These are phyloP conservation scores for Spodoptera frugiperda DNA, from an alignment of 1,140 invertebrate genomes.

Conservation along the genomic window DNA sequence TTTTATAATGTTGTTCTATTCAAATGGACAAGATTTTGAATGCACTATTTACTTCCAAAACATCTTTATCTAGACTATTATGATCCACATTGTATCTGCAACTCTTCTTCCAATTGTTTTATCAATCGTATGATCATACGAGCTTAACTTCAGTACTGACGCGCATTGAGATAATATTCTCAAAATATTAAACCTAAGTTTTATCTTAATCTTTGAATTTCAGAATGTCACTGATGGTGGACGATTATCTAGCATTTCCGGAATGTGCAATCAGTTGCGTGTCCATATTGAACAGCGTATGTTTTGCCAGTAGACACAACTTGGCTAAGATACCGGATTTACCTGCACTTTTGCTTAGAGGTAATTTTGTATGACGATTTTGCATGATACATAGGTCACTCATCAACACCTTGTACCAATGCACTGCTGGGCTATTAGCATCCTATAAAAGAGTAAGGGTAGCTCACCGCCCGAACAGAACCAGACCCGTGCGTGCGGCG, in stretches of 20 bases:
- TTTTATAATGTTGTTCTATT: no score
- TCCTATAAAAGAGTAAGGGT: no score
- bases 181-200: neutral
- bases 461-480: no score
- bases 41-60: no score
- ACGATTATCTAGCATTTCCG: conserved; percentile 88
- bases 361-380: conserved; percentile 67
- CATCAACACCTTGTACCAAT: no score
- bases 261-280: conserved; percentile 89
- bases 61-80: no score
- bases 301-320: conserved; percentile 83
- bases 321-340: conserved; percentile 85
- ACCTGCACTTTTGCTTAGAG: conserved; percentile 87
- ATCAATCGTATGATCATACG: conserved; percentile 18
- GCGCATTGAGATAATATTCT: neutral
- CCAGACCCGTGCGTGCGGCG: no score
- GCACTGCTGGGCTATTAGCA: no score
- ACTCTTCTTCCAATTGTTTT: neutral
- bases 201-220: conserved; percentile 56
- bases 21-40: no score
- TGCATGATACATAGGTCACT: neutral
- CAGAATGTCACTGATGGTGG: conserved; percentile 86
- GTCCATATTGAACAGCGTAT: conserved; percentile 87
- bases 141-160: neutral
- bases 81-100: no score